Conservation (phyloP, 1,140 invertebrate species). For the Berghia stephanieae region DNA sequence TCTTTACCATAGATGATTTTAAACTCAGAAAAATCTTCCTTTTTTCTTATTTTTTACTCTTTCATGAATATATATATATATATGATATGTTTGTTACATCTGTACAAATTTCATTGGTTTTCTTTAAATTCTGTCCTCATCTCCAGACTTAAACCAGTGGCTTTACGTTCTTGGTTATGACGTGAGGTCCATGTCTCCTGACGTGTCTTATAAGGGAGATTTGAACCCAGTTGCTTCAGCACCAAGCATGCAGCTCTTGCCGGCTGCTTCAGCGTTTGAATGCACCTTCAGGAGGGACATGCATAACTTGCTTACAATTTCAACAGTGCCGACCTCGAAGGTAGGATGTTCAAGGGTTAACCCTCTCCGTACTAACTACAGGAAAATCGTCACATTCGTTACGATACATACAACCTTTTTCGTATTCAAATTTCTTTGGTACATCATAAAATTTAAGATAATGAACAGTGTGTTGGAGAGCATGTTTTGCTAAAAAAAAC, state of each 20-base stretch:
- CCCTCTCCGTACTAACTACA: too few relatives aligned
- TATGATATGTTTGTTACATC: too few relatives aligned
- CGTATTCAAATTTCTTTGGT: too few relatives aligned
- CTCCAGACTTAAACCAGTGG: conserved; percentile 69
- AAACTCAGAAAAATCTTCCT: too few relatives aligned
- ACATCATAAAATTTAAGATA: too few relatives aligned
- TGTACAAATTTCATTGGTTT: neutral
- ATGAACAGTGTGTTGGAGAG: too few relatives aligned
- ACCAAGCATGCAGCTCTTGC: conserved; percentile 74
- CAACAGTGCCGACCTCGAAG: conserved; percentile 58
- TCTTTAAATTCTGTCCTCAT: neutral
- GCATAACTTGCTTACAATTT: conserved; percentile 58
- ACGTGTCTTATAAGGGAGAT: conserved; percentile 77
- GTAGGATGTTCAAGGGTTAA: neutral
- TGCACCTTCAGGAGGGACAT: conserved; percentile 65
- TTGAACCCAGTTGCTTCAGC: conserved; percentile 73
- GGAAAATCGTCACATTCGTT: too few relatives aligned
- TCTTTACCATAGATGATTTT: too few relatives aligned
- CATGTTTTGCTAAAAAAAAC: too few relatives aligned
- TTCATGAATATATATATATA: too few relatives aligned
- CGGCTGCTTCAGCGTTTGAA: conserved; percentile 69
- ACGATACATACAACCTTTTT: too few relatives aligned
- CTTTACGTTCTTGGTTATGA: conserved; percentile 84
- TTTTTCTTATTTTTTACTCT: too few relatives aligned
- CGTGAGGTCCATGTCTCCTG: conserved; percentile 83